Base-by-base conservation (phyloP, 2,888 invertebrate species). In the Ectemnius lituratus region DNA sequence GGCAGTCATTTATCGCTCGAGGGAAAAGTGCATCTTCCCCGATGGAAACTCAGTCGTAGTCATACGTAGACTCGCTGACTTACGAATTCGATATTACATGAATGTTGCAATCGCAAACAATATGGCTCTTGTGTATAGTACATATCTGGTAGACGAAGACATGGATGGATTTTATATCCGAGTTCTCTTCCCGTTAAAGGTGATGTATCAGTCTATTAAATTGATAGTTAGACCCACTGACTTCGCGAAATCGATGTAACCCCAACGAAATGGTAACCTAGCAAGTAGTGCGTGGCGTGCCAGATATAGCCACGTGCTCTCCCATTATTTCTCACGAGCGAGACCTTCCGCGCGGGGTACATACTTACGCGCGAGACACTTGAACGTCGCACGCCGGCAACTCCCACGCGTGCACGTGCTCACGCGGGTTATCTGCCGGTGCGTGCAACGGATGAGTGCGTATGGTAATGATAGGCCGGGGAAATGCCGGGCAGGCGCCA, bases 391-490 rank as follows among this genome's bases (percentile, higher is more conserved):
- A 5, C 58, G 75, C 37, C 37, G 37, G 37, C 37, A 70, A 85
- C 87, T 86, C 88, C 87, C 87, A 88, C 87, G 87, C 85, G 81
- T 83, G 81, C 86, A 84, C 86, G 86, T 85, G 85, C 85, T 84
- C 84, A 84, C 87, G 84, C 84, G 83, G 81, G 85, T 78, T 81
- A 76, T 79, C 76, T 80, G 37, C 37, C 37, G 79, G 84, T 84
- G 85, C 87, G 84, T 85, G 87, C 84, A 86, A 86, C 84, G 82
- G 84, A 84, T 82, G 85, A 84, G 83, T 84, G 86, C 84, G 86
- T 85, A 87, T 83, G 85, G 83, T 88, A 88, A 88, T 88, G 87
- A 88, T 87, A 86, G 87, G 85, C 85, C 80, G 82, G 82, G 81
- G 16, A 85, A 86, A 86, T 81, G 83, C 81, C 85, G 85, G 79